These are phyloP conservation scores for Drosophila pseudoananassae DNA, from an alignment of 1,140 invertebrate genomes.

Conservation along the genomic window DNA sequence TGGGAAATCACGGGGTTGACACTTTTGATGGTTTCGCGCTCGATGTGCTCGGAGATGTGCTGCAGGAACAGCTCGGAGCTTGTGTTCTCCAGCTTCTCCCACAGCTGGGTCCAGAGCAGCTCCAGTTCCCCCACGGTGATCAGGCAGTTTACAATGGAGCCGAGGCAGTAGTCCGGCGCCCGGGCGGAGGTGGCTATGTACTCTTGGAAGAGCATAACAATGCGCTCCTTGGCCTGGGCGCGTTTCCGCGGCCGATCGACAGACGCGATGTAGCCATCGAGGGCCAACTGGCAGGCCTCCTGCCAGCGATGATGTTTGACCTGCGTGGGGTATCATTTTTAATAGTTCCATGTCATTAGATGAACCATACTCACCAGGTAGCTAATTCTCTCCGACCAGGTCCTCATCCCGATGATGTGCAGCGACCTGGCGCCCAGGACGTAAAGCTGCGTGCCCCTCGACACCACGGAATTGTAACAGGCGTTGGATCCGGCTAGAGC, in stretches of 20 bases:
- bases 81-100: conserved; percentile 81
- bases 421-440: conserved; percentile 93
- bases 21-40: conserved; percentile 78
- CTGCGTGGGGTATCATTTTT: conserved; percentile 11
- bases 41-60: conserved; percentile 85
- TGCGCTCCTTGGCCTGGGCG: conserved; percentile 79
- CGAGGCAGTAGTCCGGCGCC: conserved; percentile 78
- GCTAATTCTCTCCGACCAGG: conserved; percentile 92
- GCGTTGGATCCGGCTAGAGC: conserved; percentile 91
- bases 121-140: conserved; percentile 78
- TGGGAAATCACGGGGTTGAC: conserved; percentile 89
- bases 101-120: conserved; percentile 84
- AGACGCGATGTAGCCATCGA: conserved; percentile 78
- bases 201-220: conserved; percentile 77
- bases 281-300: conserved; percentile 86
- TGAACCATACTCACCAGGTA: conserved; percentile 85
- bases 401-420: conserved; percentile 91
- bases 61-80: conserved; percentile 83
- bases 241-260: conserved; percentile 71
- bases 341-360: neutral
- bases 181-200: conserved; percentile 73
- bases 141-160: conserved; percentile 74
- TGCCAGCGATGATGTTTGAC: conserved; percentile 88
- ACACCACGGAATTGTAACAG: conserved; percentile 95
- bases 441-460: conserved; percentile 92